Conservation (phyloP, 2,888 invertebrate species). For the Cantharis rufa region DNA sequence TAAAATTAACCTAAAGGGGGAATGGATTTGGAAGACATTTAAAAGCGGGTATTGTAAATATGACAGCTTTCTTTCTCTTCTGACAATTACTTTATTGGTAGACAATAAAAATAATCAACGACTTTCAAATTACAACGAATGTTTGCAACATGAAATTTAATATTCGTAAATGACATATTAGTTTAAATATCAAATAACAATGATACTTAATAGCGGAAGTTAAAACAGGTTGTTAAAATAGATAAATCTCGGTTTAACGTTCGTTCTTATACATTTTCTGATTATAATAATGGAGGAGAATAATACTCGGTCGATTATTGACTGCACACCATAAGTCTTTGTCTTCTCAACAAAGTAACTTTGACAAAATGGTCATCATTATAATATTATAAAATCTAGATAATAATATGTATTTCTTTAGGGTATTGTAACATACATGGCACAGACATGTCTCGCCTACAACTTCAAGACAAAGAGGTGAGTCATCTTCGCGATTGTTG, state of each 20-base stretch:
- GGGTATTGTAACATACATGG: conserved; percentile 16
- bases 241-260: background rate
- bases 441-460: conserved; percentile 18
- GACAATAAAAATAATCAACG: background rate
- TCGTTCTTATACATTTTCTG: background rate
- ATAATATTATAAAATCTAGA: background rate
- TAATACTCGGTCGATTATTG: background rate
- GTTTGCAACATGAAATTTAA: background rate
- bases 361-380: background rate
- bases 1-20: too few species aligned
- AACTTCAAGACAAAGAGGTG: conserved; percentile 15
- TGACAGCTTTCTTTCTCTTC: background rate
- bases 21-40: background rate
- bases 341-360: background rate
- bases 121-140: background rate
- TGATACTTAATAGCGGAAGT: background rate
- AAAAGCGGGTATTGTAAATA: background rate
- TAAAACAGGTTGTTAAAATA: background rate
- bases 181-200: background rate
- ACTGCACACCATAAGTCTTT: background rate
- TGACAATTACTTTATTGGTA: background rate
- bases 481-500: conserved; percentile 5
- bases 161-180: background rate
- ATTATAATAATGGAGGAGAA: background rate
- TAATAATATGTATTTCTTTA: conserved; percentile 3